phyloP scores from a whole-genome alignment of 2,888 invertebrate species.

The Lissocephala sabroskyi region DNA sequence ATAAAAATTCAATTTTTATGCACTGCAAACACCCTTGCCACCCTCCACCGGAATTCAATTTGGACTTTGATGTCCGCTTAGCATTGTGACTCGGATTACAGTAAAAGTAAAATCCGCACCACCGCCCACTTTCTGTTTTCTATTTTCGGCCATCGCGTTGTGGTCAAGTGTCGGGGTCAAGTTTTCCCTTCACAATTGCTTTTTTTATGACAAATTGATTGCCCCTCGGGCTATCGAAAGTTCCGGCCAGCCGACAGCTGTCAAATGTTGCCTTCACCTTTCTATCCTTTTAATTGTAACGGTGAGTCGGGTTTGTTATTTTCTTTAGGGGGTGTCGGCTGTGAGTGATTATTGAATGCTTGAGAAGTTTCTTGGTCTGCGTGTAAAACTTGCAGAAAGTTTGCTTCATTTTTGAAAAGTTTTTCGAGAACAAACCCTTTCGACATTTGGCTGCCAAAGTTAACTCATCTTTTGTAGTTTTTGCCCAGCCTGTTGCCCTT shows the following conservation, averaged over 20 bases:
- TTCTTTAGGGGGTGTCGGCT: background rate
- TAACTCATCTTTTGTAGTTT: too few relatives aligned
- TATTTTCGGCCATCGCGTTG: background rate
- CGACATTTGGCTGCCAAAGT: too few relatives aligned
- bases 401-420: too few relatives aligned
- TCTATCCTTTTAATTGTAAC: background rate
- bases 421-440: too few relatives aligned
- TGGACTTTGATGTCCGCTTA: background rate
- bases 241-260: background rate
- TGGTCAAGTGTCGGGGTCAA: background rate
- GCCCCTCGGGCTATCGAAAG: background rate
- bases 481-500: too few relatives aligned
- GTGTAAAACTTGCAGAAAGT: too few relatives aligned
- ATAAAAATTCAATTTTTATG: slow-evolving; percentile 5
- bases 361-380: background rate
- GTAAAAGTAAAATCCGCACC: background rate
- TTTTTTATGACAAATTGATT: slow-evolving; percentile 4
- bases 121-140: background rate
- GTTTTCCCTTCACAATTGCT: background rate
- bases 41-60: background rate
- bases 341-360: background rate
- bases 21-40: background rate
- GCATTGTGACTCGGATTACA: background rate
- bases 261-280: background rate
- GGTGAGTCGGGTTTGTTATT: background rate